phyloP scores from a whole-genome alignment of 2,888 invertebrate genomes.

The Drosophila aldrichi region DNA sequence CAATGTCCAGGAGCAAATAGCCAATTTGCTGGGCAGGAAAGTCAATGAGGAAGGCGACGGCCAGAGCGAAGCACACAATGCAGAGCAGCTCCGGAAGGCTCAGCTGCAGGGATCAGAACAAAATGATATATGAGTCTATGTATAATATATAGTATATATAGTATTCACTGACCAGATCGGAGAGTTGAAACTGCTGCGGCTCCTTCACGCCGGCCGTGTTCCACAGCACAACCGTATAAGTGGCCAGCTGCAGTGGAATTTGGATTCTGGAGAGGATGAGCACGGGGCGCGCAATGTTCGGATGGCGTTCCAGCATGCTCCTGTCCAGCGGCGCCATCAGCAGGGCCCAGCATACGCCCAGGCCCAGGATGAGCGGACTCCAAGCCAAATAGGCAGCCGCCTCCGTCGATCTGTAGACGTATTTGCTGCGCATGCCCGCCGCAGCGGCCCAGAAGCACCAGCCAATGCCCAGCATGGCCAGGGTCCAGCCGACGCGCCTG shows the following conservation, averaged over 20 bases:
- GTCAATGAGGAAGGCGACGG: slow-evolving; percentile 88
- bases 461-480: slow-evolving; percentile 66
- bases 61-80: slow-evolving; percentile 86
- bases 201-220: slow-evolving; percentile 88
- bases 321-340: slow-evolving; percentile 84
- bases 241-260: slow-evolving; percentile 89
- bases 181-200: slow-evolving; percentile 87
- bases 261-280: slow-evolving; percentile 89
- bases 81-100: slow-evolving; percentile 87
- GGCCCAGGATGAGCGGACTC: slow-evolving; percentile 88
- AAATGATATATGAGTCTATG: not conserved
- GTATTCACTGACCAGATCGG: slow-evolving; percentile 88
- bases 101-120: slow-evolving; percentile 85
- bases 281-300: slow-evolving; percentile 87
- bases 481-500: slow-evolving; percentile 81
- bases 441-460: slow-evolving; percentile 88
- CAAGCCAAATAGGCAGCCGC: slow-evolving; percentile 89
- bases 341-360: slow-evolving; percentile 88
- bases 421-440: slow-evolving; percentile 87
- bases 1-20: slow-evolving; percentile 84
- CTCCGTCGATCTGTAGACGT: slow-evolving; percentile 87
- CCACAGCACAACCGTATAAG: slow-evolving; percentile 89
- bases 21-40: slow-evolving; percentile 88
- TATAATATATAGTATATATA: not conserved
- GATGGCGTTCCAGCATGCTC: slow-evolving; percentile 53